A percentile compares a stretch with the other conserved stretches of the same genome.
Conservation (phyloP, 2,888 invertebrate species). For the Cremastobaeus sp. region DNA sequence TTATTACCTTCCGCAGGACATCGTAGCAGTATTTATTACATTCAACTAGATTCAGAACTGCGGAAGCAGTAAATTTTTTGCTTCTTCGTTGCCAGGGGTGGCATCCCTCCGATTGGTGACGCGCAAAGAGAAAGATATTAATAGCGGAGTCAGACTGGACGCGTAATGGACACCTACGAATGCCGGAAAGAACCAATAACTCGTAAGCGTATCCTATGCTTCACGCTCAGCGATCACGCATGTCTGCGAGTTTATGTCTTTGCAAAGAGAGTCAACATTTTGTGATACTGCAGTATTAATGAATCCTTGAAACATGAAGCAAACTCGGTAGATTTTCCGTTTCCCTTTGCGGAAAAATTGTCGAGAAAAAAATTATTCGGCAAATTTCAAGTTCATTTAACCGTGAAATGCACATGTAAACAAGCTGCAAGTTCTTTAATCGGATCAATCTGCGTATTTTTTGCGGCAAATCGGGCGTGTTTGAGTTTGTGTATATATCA, state of each 20-base stretch:
- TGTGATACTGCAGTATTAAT: too few species aligned
- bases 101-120: conserved; percentile 26
- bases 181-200: conserved; percentile 73
- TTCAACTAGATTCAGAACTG: conserved; percentile 17
- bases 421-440: conserved; percentile 33
- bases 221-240: conserved; percentile 64
- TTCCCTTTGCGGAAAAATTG: too few species aligned
- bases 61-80: conserved; percentile 53
- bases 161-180: conserved; percentile 72
- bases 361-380: too few species aligned
- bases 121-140: conserved; percentile 37
- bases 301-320: too few species aligned
- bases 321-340: too few species aligned
- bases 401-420: conserved; percentile 44
- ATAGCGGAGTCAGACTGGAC: conserved; percentile 56
- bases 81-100: conserved; percentile 29
- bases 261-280: conserved; percentile 30
- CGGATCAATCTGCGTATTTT: conserved; percentile 39
- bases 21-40: conserved; percentile 35
- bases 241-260: conserved; percentile 58
- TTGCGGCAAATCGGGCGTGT: conserved; percentile 48
- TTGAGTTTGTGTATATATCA: conserved; percentile 57
- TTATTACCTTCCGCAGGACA: background rate
- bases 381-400: background rate
- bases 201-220: conserved; percentile 68